Evolutionary conservation across 2,888 invertebrate species (phyloP), one percentile per base, ranked within the genome.

Genomic region (Eupithecia subumbrata): DNA sequence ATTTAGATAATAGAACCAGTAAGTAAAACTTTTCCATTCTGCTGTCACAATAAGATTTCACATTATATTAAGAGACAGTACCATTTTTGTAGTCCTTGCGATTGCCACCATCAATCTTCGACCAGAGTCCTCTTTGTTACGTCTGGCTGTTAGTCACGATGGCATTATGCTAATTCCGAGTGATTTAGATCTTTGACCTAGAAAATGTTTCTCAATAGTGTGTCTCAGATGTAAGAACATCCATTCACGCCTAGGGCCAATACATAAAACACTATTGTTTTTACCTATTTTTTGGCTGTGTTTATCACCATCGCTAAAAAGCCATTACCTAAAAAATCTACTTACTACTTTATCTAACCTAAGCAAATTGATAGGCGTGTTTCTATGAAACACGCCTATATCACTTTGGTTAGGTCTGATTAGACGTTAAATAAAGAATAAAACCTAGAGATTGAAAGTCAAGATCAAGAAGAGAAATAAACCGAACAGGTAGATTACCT

Each of bases 121-220:
- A 66, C 52, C 25, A 66, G 34, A 43, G 16, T 64, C 45, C 48
- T 37, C 72, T 69, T 72, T 72, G 72, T 75, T 72, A 64, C 34
- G 48, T 30, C 16, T 34, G 18, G 69, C 68, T 52, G 40, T 64
- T 37, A 70, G 56, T 73, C 67, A 71, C 70, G 52, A 37, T 37
- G 48, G 37, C 63, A 71, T 45, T 67, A 68, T 63, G 63, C 34
- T 76, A 73, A 76, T 76, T 66, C 40, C 18, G 45, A 67, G 48
- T 70, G 72, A 77, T 69, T 70, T 72, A 72, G 64, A 72, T 77
- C 63, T 73, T 11, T 75, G 77, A 71, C 77, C 77, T 75, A 72
- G 63, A 75, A 72, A 73, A 77, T 16, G 73, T 77, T 74, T 40
- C 77, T 48, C 71, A 77, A 77, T 70, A 60, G 43, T 43, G 37